Percentiles rank a stretch among this genome's conserved stretches.
phyloP scores from a whole-genome alignment of 1,140 invertebrate species.

The Lethocerus indicus region DNA sequence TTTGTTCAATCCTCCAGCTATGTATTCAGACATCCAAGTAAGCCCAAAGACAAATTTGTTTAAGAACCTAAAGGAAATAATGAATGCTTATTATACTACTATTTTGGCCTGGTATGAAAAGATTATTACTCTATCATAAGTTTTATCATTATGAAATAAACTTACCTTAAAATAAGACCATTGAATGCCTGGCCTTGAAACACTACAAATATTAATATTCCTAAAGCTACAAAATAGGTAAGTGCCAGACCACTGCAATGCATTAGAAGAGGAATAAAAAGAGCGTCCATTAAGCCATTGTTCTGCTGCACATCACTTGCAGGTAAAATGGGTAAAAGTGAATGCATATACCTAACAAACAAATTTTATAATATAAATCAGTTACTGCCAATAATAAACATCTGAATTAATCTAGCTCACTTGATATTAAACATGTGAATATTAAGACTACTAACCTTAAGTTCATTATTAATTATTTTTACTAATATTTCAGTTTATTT shows the following conservation, averaged over 20 bases:
- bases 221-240: slow-evolving; percentile 27
- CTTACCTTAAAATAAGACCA: slow-evolving; percentile 34
- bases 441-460: no score
- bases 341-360: no score
- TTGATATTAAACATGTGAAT: no score
- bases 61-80: slow-evolving; percentile 27
- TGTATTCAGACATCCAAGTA: slow-evolving; percentile 32
- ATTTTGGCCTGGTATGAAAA: no score
- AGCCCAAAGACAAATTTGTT: slow-evolving; percentile 31
- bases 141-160: slow-evolving; percentile 5
- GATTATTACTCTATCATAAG: no score
- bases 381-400: no score
- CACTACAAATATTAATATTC: slow-evolving; percentile 29
- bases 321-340: neutral
- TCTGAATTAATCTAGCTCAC: no score
- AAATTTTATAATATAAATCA: no score
- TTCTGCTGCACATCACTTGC: slow-evolving; percentile 7
- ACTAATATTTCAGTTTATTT: no score
- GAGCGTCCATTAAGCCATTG: slow-evolving; percentile 7
- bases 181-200: slow-evolving; percentile 37
- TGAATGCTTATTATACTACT: neutral
- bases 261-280: slow-evolving; percentile 25
- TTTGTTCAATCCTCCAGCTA: slow-evolving; percentile 31
- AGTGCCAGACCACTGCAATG: slow-evolving; percentile 28
- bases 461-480: no score